phyloP scores from a whole-genome alignment of 2,888 invertebrate genomes.

The Hydriomena furcata region DNA sequence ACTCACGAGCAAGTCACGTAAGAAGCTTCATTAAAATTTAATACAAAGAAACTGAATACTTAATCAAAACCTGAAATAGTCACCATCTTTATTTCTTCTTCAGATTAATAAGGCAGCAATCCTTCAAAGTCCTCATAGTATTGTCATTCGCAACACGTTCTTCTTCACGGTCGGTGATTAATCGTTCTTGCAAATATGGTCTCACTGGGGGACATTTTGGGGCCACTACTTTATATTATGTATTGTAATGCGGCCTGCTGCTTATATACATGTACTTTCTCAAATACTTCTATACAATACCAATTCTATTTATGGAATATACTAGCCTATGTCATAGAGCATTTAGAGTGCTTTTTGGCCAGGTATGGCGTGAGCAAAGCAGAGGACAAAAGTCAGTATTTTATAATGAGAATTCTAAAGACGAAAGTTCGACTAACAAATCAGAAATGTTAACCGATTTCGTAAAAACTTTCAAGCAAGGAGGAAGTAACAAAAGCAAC shows the following conservation, averaged over 20 bases:
- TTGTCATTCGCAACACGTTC: slow-evolving; percentile 35
- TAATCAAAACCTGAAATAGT: too few species aligned
- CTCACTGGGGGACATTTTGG: slow-evolving; percentile 37
- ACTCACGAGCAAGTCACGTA: too few species aligned
- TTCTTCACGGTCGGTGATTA: slow-evolving; percentile 36
- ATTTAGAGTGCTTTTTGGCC: too few species aligned
- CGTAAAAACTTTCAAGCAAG: slow-evolving; percentile 19
- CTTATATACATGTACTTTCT: not conserved
- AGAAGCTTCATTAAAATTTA: too few species aligned
- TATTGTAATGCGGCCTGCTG: slow-evolving; percentile 26
- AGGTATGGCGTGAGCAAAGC: too few species aligned
- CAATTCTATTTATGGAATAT: too few species aligned
- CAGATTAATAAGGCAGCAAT: slow-evolving; percentile 4
- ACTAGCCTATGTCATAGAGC: too few species aligned
- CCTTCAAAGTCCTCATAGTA: slow-evolving; percentile 7
- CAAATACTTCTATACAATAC: not conserved
- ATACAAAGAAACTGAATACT: too few species aligned
- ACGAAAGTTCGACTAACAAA: slow-evolving; percentile 3
- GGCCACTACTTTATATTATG: slow-evolving; percentile 35
- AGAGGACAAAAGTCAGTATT: too few species aligned
- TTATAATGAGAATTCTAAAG: not conserved
- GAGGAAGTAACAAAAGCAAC: slow-evolving; percentile 18
- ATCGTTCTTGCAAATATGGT: slow-evolving; percentile 35
- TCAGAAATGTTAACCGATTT: slow-evolving; percentile 10
- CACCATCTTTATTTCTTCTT: too few species aligned